Base-by-base conservation (phyloP, 2,113 vertebrate species). In the Periophthalmus modestus region DNA sequence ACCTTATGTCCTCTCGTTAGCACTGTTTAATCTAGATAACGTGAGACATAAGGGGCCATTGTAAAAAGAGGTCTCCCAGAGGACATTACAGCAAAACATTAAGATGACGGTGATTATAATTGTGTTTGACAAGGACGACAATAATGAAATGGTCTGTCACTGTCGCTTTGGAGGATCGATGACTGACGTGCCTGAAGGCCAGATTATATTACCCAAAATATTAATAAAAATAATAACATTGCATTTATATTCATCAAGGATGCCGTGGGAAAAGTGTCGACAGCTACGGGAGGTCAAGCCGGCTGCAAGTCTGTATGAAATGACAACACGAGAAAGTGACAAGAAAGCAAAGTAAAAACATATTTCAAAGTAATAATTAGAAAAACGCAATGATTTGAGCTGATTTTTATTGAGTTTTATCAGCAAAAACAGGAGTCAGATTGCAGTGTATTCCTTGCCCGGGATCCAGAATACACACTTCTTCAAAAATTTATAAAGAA, bases 81-180 rank as follows among this genome's bases (percentile, higher is more conserved):
- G 52, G 52, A 21, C 52, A 7, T 9, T n/a, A 54, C 18, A 9
- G 16, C 52, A 7, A 55, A 55, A 55, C 52, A n/a, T 55, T 21
- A 55, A 55, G 52, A n/a, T 55, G 52, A 55, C 11, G 19, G 52
- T 2, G 52, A 55, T 55, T 55, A 21, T n/a, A 55, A 55, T 55
- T 55, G 52, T 55, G 52, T 55, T 55, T 55, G 52, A 55, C 52
- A 55, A 55, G 52, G 52, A 55, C 52, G 52, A n/a, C n/a, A 19
- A 55, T 55, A 55, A 55, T 55, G 52, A 55, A 55, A 55, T 55
- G 10, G 52, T 55, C 2, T 55, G 52, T 55, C 52, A 55, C 15
- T 55, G 52, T 55, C 52, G 21, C 52, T 55, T 21, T 55, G 19
- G 7, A n/a, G 19, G 19, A 55, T 55, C 19, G 2, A n/a, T 55